Evolutionary conservation across 2,888 invertebrate species (phyloP), one percentile per base, ranked within the genome.

Genomic region (Atrina japonica): DNA sequence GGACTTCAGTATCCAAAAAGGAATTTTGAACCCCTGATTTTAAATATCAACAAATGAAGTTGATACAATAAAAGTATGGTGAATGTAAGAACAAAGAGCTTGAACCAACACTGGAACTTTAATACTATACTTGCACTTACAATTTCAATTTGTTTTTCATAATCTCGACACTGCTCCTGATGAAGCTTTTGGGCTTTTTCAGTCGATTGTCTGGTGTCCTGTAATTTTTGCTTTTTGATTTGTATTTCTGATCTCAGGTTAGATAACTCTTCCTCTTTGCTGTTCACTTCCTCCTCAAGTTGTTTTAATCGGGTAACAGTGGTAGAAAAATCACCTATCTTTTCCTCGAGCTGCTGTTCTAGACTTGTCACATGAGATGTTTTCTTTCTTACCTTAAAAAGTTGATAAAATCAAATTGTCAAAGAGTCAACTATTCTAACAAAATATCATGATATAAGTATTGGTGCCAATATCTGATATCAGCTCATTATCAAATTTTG

Each of bases 101-200:
- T n/a, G n/a, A n/a, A n/a, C n/a, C n/a, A n/a, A n/a, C n/a, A 35
- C 35, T 35, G 35, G 11, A 5, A 35, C 11, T 7, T 11, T 35
- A 11, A n/a, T 23, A 35, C 29, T 55, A 6, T 5, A 16, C 1
- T 14, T 52, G 18, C 2, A 74, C 81, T 77, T 76, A 88, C 88
- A 49, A 81, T 82, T 35, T 87, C 86, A 60, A 87, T 83, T 72
- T 86, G 84, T 70, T 83, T 81, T 71, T 86, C 83, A 61, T 81
- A 83, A 30, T 88, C 85, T 29, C 70, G 63, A 71, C 84, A 85
- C 74, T 86, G 87, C 27, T 85, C 83, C 18, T 73, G 68, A 59
- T 86, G 85, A 40, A 83, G 60, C 27, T 81, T 73, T 66, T 83
- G 82, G 29, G 73, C 64, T 35, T 81, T 76, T 23, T 84, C 81